Conservation (phyloP, 2,797 vertebrate genomes). For the Coendou prehensilis region DNA sequence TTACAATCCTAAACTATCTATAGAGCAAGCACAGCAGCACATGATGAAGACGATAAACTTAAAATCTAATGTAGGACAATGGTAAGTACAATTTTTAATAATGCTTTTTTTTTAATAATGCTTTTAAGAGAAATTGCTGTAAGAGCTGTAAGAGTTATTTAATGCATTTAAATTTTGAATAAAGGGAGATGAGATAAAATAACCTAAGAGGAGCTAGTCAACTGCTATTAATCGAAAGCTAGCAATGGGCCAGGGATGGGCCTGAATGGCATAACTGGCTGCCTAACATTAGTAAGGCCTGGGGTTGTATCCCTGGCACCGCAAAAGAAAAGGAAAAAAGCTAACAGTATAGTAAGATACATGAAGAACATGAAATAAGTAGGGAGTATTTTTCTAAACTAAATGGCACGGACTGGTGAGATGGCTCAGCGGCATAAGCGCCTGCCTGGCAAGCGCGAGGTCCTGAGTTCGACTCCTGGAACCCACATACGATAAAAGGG, state of each 20-base stretch:
- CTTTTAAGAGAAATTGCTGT: background rate
- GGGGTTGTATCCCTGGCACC: background rate
- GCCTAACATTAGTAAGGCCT: background rate
- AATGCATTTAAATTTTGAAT: background rate
- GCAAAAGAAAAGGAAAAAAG: background rate
- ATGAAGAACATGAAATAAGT: background rate
- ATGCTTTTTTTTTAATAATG: background rate
- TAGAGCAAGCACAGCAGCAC: background rate
- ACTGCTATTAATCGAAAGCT: background rate
- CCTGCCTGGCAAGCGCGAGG: too few species aligned
- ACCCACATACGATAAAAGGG: too few species aligned
- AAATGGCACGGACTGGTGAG: background rate
- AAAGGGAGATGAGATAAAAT: background rate
- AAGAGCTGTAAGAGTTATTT: background rate
- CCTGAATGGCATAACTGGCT: background rate
- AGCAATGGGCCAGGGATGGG: background rate
- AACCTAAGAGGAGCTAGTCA: background rate
- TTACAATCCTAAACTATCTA: background rate
- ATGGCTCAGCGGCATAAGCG: too few species aligned
- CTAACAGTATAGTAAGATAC: background rate
- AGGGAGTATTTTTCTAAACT: constrained; percentile 23
- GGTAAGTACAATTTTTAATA: background rate
- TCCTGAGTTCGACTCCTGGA: too few species aligned
- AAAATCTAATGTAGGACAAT: background rate
- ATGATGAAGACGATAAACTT: background rate